A percentile compares a stretch with the other conserved stretches of the same genome.
Evolutionary conservation across 2,113 vertebrate species (phyloP).

Genomic region (Glareola pratincola): DNA sequence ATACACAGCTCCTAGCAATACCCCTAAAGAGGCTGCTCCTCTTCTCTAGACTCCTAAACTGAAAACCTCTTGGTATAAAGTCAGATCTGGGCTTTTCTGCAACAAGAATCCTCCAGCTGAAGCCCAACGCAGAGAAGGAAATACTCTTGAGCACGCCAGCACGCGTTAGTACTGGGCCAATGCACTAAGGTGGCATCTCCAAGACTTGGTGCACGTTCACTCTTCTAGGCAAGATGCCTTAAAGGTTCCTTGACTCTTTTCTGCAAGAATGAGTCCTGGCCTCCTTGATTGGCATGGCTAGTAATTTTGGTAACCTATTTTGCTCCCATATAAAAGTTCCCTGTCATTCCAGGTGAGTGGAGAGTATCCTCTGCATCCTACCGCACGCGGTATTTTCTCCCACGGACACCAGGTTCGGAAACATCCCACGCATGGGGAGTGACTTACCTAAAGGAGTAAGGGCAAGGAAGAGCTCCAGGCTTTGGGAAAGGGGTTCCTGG

Average conservation of each 20-base stretch:
- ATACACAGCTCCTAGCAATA: not conserved
- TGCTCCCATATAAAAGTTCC: not conserved
- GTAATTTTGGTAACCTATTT: not conserved
- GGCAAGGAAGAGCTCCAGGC: not conserved
- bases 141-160: not conserved
- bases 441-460: not conserved
- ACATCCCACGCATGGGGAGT: accelerated
- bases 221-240: not conserved
- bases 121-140: not conserved
- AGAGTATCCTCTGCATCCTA: not conserved
- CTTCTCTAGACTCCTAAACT: not conserved
- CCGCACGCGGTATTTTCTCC: accelerated
- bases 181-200: not conserved
- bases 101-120: not conserved
- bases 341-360: not conserved
- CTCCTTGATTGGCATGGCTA: not conserved
- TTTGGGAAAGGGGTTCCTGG: not conserved
- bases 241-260: not conserved
- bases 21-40: not conserved
- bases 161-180: not conserved
- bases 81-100: not conserved
- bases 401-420: not conserved
- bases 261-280: not conserved
- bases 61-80: not conserved
- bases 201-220: not conserved